These are phyloP conservation scores for Junonia oenone DNA, from an alignment of 2,888 invertebrate genomes.

Conservation along the genomic window DNA sequence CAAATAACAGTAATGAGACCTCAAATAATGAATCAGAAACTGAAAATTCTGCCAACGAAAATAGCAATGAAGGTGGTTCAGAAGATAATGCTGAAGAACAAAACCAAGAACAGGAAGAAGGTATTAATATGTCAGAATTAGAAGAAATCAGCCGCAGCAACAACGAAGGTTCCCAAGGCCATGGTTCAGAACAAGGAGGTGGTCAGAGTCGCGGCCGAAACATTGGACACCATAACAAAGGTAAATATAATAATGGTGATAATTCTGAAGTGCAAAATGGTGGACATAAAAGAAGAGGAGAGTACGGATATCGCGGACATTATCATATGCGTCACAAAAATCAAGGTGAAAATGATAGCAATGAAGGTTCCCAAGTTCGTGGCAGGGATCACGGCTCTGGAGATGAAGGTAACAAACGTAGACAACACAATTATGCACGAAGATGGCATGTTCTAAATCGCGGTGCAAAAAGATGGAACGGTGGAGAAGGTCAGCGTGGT, in stretches of 20 bases:
- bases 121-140: conserved; percentile 2
- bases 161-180: not conserved
- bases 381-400: too few relatives aligned
- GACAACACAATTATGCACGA: not conserved
- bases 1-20: conserved; percentile 8
- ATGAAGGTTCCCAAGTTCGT: not conserved
- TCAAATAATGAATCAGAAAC: conserved; percentile 5
- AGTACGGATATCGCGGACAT: not conserved
- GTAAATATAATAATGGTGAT: not conserved
- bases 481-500: not conserved
- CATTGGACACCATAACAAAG: not conserved
- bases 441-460: not conserved
- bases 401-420: too few relatives aligned
- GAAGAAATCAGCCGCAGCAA: conserved; percentile 6
- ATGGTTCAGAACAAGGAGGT: not conserved
- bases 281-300: not conserved
- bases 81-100: not conserved
- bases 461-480: too few relatives aligned
- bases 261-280: conserved; percentile 4
- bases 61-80: not conserved
- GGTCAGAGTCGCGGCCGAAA: not conserved
- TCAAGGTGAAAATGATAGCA: not conserved
- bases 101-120: not conserved
- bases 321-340: not conserved
- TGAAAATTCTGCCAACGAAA: conserved; percentile 3